phyloP scores from a whole-genome alignment of 1,140 invertebrate genomes.

The Trichomalopsis sarcophagae region DNA sequence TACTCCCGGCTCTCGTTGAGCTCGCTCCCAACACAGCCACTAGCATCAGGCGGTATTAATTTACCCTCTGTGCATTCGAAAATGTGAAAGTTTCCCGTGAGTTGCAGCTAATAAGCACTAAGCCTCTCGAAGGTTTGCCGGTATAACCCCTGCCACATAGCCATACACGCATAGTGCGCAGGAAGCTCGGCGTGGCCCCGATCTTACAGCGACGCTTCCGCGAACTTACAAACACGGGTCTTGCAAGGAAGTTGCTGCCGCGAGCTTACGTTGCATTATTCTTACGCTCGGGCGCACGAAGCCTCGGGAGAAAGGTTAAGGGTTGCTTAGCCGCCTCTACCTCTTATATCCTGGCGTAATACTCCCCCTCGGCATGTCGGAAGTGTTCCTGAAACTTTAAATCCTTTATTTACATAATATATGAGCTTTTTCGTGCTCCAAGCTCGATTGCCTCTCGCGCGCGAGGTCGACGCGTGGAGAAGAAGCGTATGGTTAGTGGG shows the following conservation, averaged over 20 bases:
- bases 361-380: conserved; percentile 47
- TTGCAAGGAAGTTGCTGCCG: conserved; percentile 17
- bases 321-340: conserved; percentile 42
- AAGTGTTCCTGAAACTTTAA: conserved; percentile 55
- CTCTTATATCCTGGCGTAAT: conserved; percentile 43
- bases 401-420: conserved; percentile 64
- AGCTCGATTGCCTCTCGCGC: conserved; percentile 41
- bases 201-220: not conserved
- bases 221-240: not conserved
- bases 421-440: conserved; percentile 51
- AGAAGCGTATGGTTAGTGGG: not conserved
- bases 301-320: conserved; percentile 22
- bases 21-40: not conserved
- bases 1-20: not conserved
- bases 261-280: conserved; percentile 10
- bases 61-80: not conserved
- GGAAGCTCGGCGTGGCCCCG: not conserved
- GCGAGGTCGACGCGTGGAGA: not conserved
- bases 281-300: not conserved
- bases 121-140: not conserved
- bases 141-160: not conserved
- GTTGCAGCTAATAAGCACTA: not conserved
- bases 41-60: not conserved
- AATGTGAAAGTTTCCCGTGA: not conserved
- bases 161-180: not conserved